Conservation (phyloP, 2,113 vertebrate species). For the Tor tambroides region DNA sequence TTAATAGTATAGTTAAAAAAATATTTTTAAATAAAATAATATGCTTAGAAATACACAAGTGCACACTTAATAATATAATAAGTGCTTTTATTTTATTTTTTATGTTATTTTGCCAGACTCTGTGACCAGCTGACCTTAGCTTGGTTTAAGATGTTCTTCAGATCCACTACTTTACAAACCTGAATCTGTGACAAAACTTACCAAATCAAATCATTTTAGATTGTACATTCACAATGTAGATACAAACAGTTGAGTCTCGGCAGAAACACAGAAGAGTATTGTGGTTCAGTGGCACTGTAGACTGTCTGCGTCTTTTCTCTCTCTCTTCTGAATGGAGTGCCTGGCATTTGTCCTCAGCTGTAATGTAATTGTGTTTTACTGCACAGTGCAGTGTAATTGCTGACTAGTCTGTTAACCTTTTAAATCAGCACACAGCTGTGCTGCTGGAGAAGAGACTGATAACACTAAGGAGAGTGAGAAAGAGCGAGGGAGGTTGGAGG, state of each 20-base stretch:
- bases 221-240: background rate
- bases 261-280: slow-evolving; percentile 23
- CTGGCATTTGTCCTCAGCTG: slow-evolving; percentile 73
- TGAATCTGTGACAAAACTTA: no score
- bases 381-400: slow-evolving; percentile 78
- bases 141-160: no score
- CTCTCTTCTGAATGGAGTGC: slow-evolving; percentile 63
- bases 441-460: slow-evolving; percentile 73
- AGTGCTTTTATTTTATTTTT: no score
- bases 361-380: slow-evolving; percentile 74
- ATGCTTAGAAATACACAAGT: no score
- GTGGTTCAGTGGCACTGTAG: background rate
- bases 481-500: no score
- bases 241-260: background rate
- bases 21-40: no score
- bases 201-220: no score
- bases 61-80: no score
- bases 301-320: slow-evolving; percentile 46
- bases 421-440: slow-evolving; percentile 74
- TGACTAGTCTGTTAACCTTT: slow-evolving; percentile 82
- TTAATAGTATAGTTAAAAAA: no score
- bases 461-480: background rate
- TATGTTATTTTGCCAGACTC: no score
- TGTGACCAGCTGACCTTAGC: no score
- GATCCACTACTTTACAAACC: no score